Evolutionary conservation across 1,140 invertebrate genomes (phyloP).

Genomic region (Apis florea): DNA sequence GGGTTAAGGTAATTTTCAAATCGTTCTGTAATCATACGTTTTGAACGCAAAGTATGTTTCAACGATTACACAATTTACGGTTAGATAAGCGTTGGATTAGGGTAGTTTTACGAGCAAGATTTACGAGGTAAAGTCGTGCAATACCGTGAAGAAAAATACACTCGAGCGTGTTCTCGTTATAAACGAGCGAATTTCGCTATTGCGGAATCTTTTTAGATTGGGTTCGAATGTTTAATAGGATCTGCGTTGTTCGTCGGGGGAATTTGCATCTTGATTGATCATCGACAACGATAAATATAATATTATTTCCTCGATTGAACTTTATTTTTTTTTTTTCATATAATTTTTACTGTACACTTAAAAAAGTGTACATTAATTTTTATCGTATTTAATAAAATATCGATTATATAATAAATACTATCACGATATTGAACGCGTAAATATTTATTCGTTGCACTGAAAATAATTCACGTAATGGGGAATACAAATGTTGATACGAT

Average conservation of each 20-base stretch:
- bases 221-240: not conserved
- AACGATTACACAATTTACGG: conserved; percentile 2
- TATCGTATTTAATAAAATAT: too few species aligned
- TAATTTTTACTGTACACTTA: too few species aligned
- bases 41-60: not conserved
- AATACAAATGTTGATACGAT: not conserved
- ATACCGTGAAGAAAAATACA: not conserved
- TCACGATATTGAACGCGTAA: too few species aligned
- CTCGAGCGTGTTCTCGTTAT: not conserved
- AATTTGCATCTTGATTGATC: not conserved
- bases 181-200: not conserved
- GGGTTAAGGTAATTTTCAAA: not conserved
- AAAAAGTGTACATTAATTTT: too few species aligned
- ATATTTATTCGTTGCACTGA: too few species aligned
- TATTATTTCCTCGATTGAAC: too few species aligned
- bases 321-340: too few species aligned
- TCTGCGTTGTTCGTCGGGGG: not conserved
- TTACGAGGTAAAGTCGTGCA: not conserved
- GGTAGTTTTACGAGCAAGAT: not conserved
- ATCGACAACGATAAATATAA: not conserved
- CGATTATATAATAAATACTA: too few species aligned
- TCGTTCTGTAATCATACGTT: not conserved
- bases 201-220: not conserved
- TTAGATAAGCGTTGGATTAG: conserved; percentile 25
- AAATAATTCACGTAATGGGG: too few species aligned